A percentile compares a stretch with the other conserved stretches of the same genome.
Conservation (phyloP, 1,140 invertebrate genomes). For the Pseudomyrmex concolor region DNA sequence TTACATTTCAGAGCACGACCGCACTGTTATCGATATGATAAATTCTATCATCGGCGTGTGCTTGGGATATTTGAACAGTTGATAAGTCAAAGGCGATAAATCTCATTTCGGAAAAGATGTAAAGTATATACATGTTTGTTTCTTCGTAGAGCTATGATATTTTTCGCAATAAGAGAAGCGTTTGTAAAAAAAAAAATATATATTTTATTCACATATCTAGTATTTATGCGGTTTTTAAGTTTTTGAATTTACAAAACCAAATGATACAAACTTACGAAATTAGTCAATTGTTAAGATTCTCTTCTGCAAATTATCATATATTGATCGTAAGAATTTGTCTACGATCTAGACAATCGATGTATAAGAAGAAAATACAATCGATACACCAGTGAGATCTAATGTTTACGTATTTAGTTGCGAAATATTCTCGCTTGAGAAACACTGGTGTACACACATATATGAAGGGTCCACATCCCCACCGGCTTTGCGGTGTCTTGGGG, state of each 20-base stretch:
- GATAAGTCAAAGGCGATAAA: constrained; percentile 19
- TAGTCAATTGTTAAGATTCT: no score
- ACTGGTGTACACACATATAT: constrained; percentile 62
- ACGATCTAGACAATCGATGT: neutral
- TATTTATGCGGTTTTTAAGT: neutral
- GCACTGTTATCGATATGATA: constrained; percentile 50
- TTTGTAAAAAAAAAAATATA: neutral
- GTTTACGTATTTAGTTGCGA: neutral
- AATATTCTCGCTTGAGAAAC: constrained; percentile 74
- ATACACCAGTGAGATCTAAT: constrained; percentile 10
- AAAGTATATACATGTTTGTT: neutral
- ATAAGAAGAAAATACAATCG: neutral
- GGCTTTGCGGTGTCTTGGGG: constrained; percentile 68
- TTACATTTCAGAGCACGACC: constrained; percentile 48
- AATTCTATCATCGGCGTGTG: neutral
- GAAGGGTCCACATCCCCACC: constrained; percentile 76
- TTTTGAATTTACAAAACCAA: neutral
- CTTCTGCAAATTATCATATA: no score
- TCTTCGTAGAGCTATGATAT: neutral
- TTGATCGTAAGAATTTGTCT: neutral
- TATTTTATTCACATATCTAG: neutral
- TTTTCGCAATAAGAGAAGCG: neutral
- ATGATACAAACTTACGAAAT: neutral
- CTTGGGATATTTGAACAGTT: constrained; percentile 15
- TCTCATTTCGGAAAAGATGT: neutral